A percentile compares a stretch with the other conserved stretches of the same genome.
phyloP scores from a whole-genome alignment of 2,797 vertebrate genomes.

The Lagodon rhomboides region DNA sequence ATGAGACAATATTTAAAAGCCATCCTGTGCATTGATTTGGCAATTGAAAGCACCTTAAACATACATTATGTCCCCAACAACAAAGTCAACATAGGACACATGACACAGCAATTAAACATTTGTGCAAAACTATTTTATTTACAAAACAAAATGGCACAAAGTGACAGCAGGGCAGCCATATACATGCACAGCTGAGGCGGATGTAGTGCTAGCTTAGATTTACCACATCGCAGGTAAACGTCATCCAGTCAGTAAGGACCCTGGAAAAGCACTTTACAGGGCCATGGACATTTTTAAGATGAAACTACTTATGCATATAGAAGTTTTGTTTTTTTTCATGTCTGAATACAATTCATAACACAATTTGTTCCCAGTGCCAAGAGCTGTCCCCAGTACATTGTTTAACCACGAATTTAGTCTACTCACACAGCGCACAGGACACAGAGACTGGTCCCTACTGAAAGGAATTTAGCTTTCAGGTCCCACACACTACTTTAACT shows the following conservation, averaged over 20 bases:
- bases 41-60: background rate
- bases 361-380: constrained; percentile 55
- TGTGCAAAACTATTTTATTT: constrained; percentile 99
- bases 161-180: constrained; percentile 92
- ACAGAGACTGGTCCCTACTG: constrained; percentile 45
- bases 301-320: constrained; percentile 53
- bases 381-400: constrained; percentile 37
- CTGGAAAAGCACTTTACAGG: constrained; percentile 54
- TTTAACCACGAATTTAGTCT: constrained; percentile 22
- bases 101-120: constrained; percentile 85
- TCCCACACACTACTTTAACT: constrained; percentile 18
- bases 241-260: constrained; percentile 53
- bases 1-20: background rate
- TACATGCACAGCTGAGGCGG: constrained; percentile 93
- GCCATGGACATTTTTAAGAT: constrained; percentile 50
- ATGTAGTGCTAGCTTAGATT: constrained; percentile 78
- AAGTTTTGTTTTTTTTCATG: constrained; percentile 1
- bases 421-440: constrained; percentile 32
- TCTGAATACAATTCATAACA: constrained; percentile 39
- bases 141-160: constrained; percentile 99
- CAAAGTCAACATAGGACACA: constrained; percentile 10
- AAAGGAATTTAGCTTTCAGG: constrained; percentile 43
- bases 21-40: background rate
- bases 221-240: constrained; percentile 56
- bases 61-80: background rate